Percentiles rank a stretch among this genome's conserved stretches.
Evolutionary conservation across 64 coral and sea anemone genomes (phyloP).

Genomic region (Montipora sp.): DNA sequence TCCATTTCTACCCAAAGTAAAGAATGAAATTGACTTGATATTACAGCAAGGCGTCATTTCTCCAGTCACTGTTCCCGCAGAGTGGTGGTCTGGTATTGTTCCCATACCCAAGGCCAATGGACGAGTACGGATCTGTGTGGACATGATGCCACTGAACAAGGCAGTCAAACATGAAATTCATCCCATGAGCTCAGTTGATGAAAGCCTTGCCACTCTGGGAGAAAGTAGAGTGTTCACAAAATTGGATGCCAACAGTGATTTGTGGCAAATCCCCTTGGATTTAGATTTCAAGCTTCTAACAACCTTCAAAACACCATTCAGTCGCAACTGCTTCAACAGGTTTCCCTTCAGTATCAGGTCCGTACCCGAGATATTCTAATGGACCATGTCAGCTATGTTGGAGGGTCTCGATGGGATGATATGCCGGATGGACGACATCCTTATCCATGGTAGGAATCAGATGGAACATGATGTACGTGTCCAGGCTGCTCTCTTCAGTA

Average conservation of each 20-base stretch:
- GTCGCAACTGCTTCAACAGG: conserved; percentile 34
- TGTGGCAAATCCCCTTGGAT: no score
- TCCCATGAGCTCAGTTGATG: no score
- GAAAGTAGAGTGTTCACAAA: no score
- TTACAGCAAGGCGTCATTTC: conserved; percentile 37
- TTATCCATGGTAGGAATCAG: conserved; percentile 8
- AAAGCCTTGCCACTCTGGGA: no score
- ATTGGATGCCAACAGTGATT: no score
- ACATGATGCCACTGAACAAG: conserved; percentile 42
- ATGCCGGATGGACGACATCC: conserved; percentile 7
- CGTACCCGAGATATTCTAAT: conserved; percentile 33
- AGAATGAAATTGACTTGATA: conserved; percentile 43
- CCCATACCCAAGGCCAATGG: conserved; percentile 43
- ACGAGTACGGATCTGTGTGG: conserved; percentile 20
- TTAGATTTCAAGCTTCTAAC: no score
- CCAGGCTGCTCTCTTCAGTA: background rate
- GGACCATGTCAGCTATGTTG: conserved; percentile 37
- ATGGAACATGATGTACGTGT: conserved; percentile 10
- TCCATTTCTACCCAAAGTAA: conserved; percentile 34
- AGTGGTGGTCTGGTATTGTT: conserved; percentile 48
- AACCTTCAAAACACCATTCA: conserved; percentile 1
- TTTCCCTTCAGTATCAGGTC: conserved; percentile 38
- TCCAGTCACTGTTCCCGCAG: conserved; percentile 19
- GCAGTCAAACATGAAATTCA: conserved; percentile 56
- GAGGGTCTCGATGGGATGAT: conserved; percentile 3